A percentile compares a stretch with the other conserved stretches of the same genome.
Evolutionary conservation across 2,888 invertebrate species (phyloP).

Genomic region (Branchellion lobata): DNA sequence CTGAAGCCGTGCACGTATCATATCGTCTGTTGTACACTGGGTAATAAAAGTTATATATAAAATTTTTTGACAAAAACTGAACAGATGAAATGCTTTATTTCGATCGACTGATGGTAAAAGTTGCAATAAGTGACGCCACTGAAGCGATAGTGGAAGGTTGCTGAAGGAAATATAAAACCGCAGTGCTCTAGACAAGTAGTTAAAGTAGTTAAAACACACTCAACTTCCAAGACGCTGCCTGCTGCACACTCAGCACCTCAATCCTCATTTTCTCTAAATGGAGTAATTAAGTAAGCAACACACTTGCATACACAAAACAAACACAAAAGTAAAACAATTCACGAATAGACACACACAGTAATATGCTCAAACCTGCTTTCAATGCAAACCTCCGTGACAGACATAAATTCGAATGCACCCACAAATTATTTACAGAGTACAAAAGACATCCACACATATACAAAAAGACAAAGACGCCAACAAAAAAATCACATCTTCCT

Average conservation of each 20-base stretch:
- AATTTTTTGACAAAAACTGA: not conserved
- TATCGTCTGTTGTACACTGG: not conserved
- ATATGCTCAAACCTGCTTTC: too few species aligned
- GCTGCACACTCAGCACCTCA: not conserved
- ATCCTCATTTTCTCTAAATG: not conserved
- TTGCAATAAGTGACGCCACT: constrained; percentile 4
- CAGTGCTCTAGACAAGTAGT: constrained; percentile 12
- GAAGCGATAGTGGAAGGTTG: constrained; percentile 17
- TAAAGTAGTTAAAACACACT: not conserved
- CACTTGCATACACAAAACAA: not conserved
- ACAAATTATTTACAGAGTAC: too few species aligned
- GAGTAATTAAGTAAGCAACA: not conserved
- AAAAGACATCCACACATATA: too few species aligned
- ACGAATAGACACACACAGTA: not conserved
- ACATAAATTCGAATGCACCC: too few species aligned
- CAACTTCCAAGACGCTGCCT: not conserved
- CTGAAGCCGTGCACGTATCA: not conserved
- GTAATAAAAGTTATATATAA: constrained; percentile 2
- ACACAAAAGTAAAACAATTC: not conserved
- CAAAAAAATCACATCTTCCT: not conserved
- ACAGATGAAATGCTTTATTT: not conserved
- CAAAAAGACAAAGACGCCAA: not conserved
- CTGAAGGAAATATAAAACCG: not conserved
- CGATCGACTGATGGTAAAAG: constrained; percentile 5
- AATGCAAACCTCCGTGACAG: too few species aligned